Base-by-base conservation (phyloP, 2,113 vertebrate genomes). In the Microcebus ravelobensis region DNA sequence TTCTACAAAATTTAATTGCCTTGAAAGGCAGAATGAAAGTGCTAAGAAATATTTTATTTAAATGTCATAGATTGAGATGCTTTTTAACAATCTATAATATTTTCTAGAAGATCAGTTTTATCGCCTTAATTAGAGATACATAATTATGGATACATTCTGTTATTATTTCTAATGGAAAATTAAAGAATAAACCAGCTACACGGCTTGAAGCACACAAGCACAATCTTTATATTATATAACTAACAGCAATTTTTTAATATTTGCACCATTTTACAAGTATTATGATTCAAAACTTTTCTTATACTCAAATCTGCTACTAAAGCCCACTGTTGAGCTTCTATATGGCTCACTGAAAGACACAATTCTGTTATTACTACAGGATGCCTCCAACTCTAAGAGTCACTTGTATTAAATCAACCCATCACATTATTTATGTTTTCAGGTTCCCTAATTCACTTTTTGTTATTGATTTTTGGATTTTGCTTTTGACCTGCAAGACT, bases 391-490 rank as follows among this genome's bases (percentile, higher is more conserved):
- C 73, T 96, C 76, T 50, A 92, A 88, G 84, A 83, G 84, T 92
- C 90, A 94, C 39, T 97, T 96, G 23, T 77, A 96, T 93, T 97
- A 98, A 98, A 97, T 97, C 76, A 97, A 90, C 31, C 61, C 83
- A 96, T 95, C 92, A 90, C 74, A 87, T 98, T 96, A 95, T 95
- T 97, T 94, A 96, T 90, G 52, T 91, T 83, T 95, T 97, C 95
- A 96, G 94, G 92, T 95, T 94, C 94, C 83, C 89, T 98, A 96
- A 98, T 97, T 98, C 91, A 97, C 87, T 97, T 98, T 94, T 96
- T 96, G 90, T 73, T 98, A 98, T 97, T 97, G 98, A 98, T 97
- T 97, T 97, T 96, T 77, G 59, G 91, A 95, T 97, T 98, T 97
- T 96, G 74, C 65, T 98, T 98, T 97, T 98, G 97, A 98, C 93